Conservation (phyloP, 2,797 vertebrate species). For the Gallinago nigripennis region DNA sequence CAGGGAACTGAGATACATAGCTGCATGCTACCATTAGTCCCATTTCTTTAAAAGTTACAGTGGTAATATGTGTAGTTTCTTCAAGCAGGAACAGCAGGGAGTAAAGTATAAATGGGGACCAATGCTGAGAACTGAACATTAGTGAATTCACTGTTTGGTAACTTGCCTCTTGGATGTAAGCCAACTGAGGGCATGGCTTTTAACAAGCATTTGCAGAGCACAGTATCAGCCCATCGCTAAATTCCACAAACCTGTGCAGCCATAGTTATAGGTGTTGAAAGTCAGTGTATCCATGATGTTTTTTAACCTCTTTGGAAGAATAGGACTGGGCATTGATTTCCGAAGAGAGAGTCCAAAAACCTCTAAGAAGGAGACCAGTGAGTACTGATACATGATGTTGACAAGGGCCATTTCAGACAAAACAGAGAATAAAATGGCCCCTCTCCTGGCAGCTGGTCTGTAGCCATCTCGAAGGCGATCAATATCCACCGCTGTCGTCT, state of each 20-base stretch:
- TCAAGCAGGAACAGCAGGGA: not conserved
- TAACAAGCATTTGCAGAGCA: not conserved
- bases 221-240: not conserved
- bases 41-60: not conserved
- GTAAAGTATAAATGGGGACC: not conserved
- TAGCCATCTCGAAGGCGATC: slow-evolving; percentile 92
- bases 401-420: slow-evolving; percentile 94
- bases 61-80: not conserved
- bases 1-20: not conserved
- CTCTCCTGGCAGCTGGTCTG: slow-evolving; percentile 90
- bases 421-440: slow-evolving; percentile 92
- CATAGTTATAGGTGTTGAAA: slow-evolving; percentile 92
- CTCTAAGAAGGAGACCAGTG: slow-evolving; percentile 89
- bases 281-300: slow-evolving; percentile 92
- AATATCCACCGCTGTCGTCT: slow-evolving; percentile 85
- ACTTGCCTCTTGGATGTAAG: not conserved
- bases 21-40: not conserved
- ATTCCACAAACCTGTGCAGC: slow-evolving; percentile 87
- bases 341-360: slow-evolving; percentile 89
- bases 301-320: slow-evolving; percentile 82
- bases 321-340: slow-evolving; percentile 84
- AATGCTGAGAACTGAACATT: not conserved
- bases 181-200: not conserved
- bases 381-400: slow-evolving; percentile 97
- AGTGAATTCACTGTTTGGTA: not conserved